Evolutionary conservation across 2,797 vertebrate genomes (phyloP), one percentile per base, ranked within the genome.

Genomic region (Hoplostethus mediterraneus): DNA sequence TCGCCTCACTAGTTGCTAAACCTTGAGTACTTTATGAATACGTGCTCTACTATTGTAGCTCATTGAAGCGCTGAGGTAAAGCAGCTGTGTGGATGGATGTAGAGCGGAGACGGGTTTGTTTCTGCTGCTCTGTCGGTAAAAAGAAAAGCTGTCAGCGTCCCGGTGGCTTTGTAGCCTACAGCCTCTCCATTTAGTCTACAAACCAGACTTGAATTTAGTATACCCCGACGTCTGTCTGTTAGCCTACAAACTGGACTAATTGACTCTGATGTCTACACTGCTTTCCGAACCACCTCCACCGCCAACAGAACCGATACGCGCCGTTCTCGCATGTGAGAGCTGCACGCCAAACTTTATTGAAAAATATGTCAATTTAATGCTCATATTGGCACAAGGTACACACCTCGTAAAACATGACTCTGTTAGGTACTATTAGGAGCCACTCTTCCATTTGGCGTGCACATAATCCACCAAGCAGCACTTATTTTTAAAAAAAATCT

Each of bases 71-170:
- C 70, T 14, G 21, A 48, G 38, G 55, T 64, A 17, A 49, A 70
- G 54, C 59, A 38, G 67, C 53, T 44, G 33, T 52, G 59, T 44
- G 57, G 3, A 33, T 61, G 68, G 55, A 68, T 63, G 67, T 40
- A 14, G 52, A 69, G 21, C 47, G 52, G 28, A 28, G 52, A 49
- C 30, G 17, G 49, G 14, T 44, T 28, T 47, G 6, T 8, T 36
- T 36, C 33, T 36, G 33, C 33, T 36, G 33, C 33, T 36, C 33
- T 36, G 28, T 21, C 14, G 40, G 38, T 11, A 17, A 21, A 52
- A 14, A 28, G 9, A 49, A 17, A 36, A 48, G 5, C 48, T 25
- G 21, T 21, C 21, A 21, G 42, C 62, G 49, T 66, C 38, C 42
- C 53, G 1, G 0, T 30, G 40, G 55, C 10, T 17, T 44, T 28